Evolutionary conservation across 2,888 invertebrate genomes (phyloP).

Genomic region (Chaitophorus viminalis): DNA sequence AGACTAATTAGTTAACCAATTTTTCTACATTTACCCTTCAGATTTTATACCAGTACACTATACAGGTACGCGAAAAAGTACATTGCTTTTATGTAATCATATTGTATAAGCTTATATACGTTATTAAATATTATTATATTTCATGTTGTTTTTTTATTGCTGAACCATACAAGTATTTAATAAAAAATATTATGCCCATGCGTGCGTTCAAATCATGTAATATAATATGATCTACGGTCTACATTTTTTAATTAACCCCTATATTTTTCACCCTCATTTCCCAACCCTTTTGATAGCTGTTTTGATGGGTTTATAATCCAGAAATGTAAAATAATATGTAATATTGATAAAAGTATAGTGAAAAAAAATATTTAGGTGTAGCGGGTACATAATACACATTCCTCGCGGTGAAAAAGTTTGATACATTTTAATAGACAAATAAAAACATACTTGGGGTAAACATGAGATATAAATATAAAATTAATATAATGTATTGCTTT

Average conservation of each 20-base stretch:
- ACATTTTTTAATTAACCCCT: constrained; percentile 31
- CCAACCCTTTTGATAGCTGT: constrained; percentile 13
- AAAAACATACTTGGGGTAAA: background rate
- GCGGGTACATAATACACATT: too few species aligned
- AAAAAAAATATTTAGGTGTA: too few species aligned
- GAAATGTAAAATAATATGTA: background rate
- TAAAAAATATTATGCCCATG: constrained; percentile 20
- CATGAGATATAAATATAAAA: too few species aligned
- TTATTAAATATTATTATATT: constrained; percentile 14
- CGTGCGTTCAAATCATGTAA: constrained; percentile 41
- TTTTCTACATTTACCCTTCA: background rate
- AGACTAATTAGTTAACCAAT: constrained; percentile 26
- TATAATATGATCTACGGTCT: background rate
- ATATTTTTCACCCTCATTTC: constrained; percentile 10
- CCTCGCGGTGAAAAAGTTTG: background rate
- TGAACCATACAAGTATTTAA: constrained; percentile 20
- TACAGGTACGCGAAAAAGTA: background rate
- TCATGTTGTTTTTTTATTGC: constrained; percentile 14
- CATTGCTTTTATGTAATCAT: constrained; percentile 11
- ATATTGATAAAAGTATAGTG: background rate
- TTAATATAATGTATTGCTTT: too few species aligned
- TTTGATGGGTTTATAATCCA: constrained; percentile 19
- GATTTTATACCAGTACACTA: background rate
- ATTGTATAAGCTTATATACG: too few species aligned
- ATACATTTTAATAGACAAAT: background rate